Base-by-base conservation (phyloP, 2,888 invertebrate species). In the Drosophila eohydei region DNA sequence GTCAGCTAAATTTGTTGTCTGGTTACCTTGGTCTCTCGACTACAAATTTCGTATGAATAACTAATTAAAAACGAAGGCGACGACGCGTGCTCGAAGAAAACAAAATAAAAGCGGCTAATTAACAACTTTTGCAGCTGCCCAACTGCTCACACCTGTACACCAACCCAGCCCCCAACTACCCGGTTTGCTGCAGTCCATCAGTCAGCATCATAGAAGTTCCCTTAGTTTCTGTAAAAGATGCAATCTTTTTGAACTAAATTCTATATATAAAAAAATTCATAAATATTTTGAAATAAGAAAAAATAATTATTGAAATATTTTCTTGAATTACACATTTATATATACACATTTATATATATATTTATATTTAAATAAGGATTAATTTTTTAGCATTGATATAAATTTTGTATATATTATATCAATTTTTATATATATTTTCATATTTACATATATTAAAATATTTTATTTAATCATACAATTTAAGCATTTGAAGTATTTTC, bases 51-150 rank as follows among this genome's bases (percentile, higher is more conserved):
- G 78, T 75, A 83, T 89, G 84, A 87, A 84, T 87, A 81, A 71
- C 81, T 83, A 87, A 84, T 81, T 88, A 87, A 76, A 65, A 60
- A 64, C 46, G 51, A 52, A 50, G 41, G 55, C 66, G 57, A 38
- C 57, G 60, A 62, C 38, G 61, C 75, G 59, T 51, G 28, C 55
- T 66, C 60, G 4, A 12, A 50, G 16, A 50, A 50, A 16, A 32
- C 48, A 63, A 88, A 84, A 81, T 79, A 84, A 88, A 87, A 74
- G 72, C 59, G 67, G 57, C 87, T 76, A 88, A 84, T 84, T 84
- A 88, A 87, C 81, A 78, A 62, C 54, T 78, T 51, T 46, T 8
- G 43, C 55, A 38, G 48, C 62, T 64, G 68, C 41, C 51, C 30
- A 21, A 36, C 41, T 11, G 55, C 32, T 12, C 12, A 12, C 32